These are phyloP conservation scores for Periparus ater DNA, from an alignment of 2,797 vertebrate species.

Conservation along the genomic window DNA sequence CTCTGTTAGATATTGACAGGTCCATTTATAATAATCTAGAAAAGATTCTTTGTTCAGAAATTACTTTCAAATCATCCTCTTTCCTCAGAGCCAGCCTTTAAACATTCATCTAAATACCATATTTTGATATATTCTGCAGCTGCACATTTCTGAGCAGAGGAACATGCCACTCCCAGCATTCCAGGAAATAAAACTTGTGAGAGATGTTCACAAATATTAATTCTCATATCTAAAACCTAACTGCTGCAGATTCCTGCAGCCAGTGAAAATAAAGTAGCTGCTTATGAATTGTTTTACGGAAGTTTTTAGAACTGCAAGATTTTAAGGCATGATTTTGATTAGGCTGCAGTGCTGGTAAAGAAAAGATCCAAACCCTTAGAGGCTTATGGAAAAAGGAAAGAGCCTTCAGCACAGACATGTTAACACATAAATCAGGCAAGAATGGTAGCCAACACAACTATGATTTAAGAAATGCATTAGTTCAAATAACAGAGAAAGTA, in stretches of 20 bases:
- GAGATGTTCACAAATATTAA: background rate
- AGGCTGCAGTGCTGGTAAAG: background rate
- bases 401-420: background rate
- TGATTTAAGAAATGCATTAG: background rate
- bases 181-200: background rate
- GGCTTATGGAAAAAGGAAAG: background rate
- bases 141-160: background rate
- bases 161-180: background rate
- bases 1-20: background rate
- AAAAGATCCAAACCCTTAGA: background rate
- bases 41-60: background rate
- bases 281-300: background rate
- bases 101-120: background rate
- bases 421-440: conserved; percentile 15
- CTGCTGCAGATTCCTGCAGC: background rate
- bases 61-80: background rate
- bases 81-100: background rate
- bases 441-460: background rate
- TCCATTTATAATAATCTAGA: background rate
- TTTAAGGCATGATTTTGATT: background rate
- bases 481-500: background rate
- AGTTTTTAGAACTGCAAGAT: background rate
- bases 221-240: background rate
- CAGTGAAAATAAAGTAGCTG: background rate
- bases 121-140: background rate